Evolutionary conservation across 2,797 vertebrate genomes (phyloP).

Genomic region (Sebastes kiyomatsui): DNA sequence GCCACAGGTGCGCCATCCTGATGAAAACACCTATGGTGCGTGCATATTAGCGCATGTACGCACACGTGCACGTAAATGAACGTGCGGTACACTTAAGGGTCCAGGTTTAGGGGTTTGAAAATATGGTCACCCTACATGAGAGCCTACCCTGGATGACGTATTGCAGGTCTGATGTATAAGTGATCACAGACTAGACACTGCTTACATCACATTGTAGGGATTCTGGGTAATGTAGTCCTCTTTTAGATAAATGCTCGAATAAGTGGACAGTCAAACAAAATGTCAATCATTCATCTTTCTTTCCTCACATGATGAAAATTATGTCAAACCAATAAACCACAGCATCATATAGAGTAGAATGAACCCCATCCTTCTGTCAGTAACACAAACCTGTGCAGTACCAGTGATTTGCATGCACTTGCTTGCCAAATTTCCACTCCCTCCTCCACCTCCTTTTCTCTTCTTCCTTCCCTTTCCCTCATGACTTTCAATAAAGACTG

Average conservation of each 20-base stretch:
- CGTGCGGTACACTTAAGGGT: too few relatives aligned
- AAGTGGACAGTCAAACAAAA: background rate
- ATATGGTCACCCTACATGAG: too few relatives aligned
- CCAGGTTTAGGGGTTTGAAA: too few relatives aligned
- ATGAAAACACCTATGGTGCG: too few relatives aligned
- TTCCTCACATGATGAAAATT: background rate
- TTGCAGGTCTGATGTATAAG: background rate
- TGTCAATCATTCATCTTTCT: background rate
- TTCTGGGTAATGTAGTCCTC: slow-evolving; percentile 12
- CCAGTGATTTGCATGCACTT: slow-evolving; percentile 15
- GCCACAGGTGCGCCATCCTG: too few relatives aligned
- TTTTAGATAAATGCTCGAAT: background rate
- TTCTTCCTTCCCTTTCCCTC: slow-evolving; percentile 42
- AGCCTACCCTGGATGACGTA: too few relatives aligned
- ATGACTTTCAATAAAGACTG: slow-evolving; percentile 67
- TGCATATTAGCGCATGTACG: too few relatives aligned
- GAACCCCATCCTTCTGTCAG: slow-evolving; percentile 1
- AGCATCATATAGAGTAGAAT: background rate
- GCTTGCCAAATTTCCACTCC: slow-evolving; percentile 40
- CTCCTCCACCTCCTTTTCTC: slow-evolving; percentile 21
- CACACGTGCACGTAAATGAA: too few relatives aligned
- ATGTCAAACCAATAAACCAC: background rate
- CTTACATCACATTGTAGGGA: background rate
- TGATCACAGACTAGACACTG: background rate
- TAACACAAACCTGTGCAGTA: slow-evolving; percentile 26